These are phyloP conservation scores for Syrphus vitripennis DNA, from an alignment of 2,888 invertebrate species.

Conservation along the genomic window DNA sequence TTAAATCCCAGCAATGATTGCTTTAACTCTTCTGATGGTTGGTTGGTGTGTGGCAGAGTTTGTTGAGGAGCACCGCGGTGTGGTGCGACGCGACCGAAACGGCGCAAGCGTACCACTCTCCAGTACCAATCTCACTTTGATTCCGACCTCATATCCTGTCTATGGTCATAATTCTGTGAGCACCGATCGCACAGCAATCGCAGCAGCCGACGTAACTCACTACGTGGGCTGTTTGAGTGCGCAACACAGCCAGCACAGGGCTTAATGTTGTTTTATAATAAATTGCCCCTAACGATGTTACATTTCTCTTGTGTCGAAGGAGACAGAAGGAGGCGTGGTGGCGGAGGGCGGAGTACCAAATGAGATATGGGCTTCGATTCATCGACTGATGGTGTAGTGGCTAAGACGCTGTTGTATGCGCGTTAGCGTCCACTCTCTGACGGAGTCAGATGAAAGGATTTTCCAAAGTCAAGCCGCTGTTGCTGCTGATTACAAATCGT, in stretches of 20 bases:
- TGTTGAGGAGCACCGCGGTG: constrained; percentile 15
- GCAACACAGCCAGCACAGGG: too few relatives aligned
- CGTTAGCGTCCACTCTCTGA: constrained; percentile 53
- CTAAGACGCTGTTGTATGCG: constrained; percentile 63
- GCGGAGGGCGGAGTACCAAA: constrained; percentile 51
- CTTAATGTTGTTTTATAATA: constrained; percentile 78
- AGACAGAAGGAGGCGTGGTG: constrained; percentile 63
- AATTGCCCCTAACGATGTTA: constrained; percentile 81
- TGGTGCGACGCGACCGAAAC: too few relatives aligned
- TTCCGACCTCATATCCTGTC: constrained; percentile 80
- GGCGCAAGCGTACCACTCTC: too few relatives aligned
- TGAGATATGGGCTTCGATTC: constrained; percentile 66
- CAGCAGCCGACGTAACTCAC: constrained; percentile 24
- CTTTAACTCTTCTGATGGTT: constrained; percentile 1
- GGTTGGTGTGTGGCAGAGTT: constrained; percentile 16
- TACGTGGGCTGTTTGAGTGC: constrained; percentile 46
- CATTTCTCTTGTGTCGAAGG: constrained; percentile 79
- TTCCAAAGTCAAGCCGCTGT: constrained; percentile 55
- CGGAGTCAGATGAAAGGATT: constrained; percentile 69
- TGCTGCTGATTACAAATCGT: constrained; percentile 77
- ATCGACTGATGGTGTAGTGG: constrained; percentile 62
- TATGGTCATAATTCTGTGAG: constrained; percentile 76
- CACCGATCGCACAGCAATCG: constrained; percentile 35
- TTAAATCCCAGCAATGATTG: constrained; percentile 49
- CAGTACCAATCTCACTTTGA: constrained; percentile 59